These are phyloP conservation scores for Patella depressa DNA, from an alignment of 2,888 invertebrate genomes.

Conservation along the genomic window DNA sequence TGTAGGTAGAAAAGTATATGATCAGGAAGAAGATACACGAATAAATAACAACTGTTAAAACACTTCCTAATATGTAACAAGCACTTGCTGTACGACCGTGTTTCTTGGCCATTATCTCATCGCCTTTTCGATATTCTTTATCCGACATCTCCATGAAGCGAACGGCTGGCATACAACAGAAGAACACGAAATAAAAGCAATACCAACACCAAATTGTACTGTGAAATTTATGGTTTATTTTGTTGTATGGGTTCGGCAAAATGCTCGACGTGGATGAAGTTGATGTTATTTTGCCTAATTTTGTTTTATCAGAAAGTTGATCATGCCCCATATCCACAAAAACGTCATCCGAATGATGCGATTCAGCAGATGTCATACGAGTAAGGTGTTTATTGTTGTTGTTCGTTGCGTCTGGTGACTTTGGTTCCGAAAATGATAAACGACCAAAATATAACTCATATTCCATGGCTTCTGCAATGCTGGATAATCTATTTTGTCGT, in stretches of 20 bases:
- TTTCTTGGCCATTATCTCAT: slow-evolving; percentile 22
- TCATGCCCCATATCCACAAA: slow-evolving; percentile 23
- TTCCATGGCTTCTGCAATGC: slow-evolving; percentile 17
- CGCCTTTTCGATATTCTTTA: slow-evolving; percentile 20
- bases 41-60: slow-evolving; percentile 24
- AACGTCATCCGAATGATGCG: slow-evolving; percentile 26
- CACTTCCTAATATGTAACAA: slow-evolving; percentile 26
- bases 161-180: slow-evolving; percentile 37
- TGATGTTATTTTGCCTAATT: slow-evolving; percentile 6
- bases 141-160: slow-evolving; percentile 35
- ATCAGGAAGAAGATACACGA: slow-evolving; percentile 30
- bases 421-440: background rate
- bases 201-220: slow-evolving; percentile 28
- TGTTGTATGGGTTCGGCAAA: slow-evolving; percentile 34
- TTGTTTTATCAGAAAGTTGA: background rate
- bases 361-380: slow-evolving; percentile 14
- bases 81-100: slow-evolving; percentile 25
- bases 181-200: slow-evolving; percentile 33
- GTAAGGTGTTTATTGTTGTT: background rate
- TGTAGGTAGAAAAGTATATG: slow-evolving; percentile 29
- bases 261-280: slow-evolving; percentile 26
- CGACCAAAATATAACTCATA: background rate
- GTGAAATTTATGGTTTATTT: slow-evolving; percentile 31
- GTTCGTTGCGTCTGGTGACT: background rate
- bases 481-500: background rate